Percentiles rank a stretch among this genome's conserved stretches.
These are phyloP conservation scores for Lochmaea capreae DNA, from an alignment of 2,888 invertebrate genomes.

Conservation along the genomic window DNA sequence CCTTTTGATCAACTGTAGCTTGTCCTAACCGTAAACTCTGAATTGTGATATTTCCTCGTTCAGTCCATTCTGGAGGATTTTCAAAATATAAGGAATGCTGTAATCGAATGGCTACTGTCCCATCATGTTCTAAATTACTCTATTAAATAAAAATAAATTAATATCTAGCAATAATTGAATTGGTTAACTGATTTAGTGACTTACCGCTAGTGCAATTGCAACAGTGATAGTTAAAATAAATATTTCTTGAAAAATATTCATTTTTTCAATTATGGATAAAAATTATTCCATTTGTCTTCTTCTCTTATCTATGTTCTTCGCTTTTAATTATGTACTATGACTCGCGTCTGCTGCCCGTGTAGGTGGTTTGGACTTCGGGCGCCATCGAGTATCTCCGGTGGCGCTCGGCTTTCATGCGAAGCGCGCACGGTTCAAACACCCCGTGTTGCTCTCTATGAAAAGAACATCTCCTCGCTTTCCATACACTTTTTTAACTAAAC, in stretches of 20 bases:
- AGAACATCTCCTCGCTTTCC: no score
- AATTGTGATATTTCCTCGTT: slow-evolving; percentile 77
- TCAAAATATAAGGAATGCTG: slow-evolving; percentile 73
- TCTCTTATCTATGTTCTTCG: no score
- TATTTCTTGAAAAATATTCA: not conserved
- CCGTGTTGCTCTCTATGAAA: no score
- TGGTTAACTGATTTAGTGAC: not conserved
- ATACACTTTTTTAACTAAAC: no score
- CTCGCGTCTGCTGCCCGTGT: no score
- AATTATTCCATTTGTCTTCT: not conserved
- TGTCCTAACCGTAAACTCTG: slow-evolving; percentile 77
- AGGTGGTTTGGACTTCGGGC: no score
- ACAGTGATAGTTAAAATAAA: not conserved
- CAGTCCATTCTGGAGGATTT: slow-evolving; percentile 69
- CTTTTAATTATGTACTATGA: no score
- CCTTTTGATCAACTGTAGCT: slow-evolving; percentile 73
- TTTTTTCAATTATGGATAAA: not conserved
- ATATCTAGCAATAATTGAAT: not conserved
- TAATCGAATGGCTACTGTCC: slow-evolving; percentile 78
- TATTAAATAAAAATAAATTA: slow-evolving; percentile 54
- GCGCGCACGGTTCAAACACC: no score
- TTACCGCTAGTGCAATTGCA: not conserved
- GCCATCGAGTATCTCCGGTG: no score
- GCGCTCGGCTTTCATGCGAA: no score
- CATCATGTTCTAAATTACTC: slow-evolving; percentile 79